Conservation (phyloP, 2,888 invertebrate genomes). For the Proisotoma minuta region DNA sequence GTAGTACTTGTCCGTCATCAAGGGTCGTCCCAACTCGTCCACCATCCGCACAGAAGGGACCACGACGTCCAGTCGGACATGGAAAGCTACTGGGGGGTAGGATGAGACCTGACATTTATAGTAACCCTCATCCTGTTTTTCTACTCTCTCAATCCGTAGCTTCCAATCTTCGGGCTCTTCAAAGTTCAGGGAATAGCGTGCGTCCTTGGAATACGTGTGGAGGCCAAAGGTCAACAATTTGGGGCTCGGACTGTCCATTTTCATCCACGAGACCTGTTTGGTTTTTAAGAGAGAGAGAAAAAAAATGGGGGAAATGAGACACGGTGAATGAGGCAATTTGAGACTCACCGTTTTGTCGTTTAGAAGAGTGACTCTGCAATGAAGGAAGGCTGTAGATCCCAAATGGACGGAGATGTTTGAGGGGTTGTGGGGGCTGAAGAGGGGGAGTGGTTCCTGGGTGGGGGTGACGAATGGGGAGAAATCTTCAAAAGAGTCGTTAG, state of each 20-base stretch:
- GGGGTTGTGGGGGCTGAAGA: conserved; percentile 60
- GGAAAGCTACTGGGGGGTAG: conserved; percentile 48
- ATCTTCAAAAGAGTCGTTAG: conserved; percentile 43
- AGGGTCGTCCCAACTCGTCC: conserved; percentile 69
- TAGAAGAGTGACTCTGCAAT: conserved; percentile 65
- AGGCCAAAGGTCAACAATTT: conserved; percentile 63
- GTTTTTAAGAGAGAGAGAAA: background rate
- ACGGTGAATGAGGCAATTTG: background rate
- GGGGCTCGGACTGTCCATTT: conserved; percentile 60
- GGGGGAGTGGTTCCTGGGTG: conserved; percentile 66
- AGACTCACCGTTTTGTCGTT: conserved; percentile 63
- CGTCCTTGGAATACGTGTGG: conserved; percentile 51
- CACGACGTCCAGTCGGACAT: conserved; percentile 50
- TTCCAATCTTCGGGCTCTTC: conserved; percentile 58
- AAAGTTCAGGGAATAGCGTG: conserved; percentile 54
- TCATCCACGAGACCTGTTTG: conserved; percentile 63
- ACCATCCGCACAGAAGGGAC: conserved; percentile 77
- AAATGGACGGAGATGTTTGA: conserved; percentile 66
- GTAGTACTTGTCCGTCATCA: conserved; percentile 75
- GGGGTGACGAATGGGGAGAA: conserved; percentile 52
- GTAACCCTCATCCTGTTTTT: conserved; percentile 53
- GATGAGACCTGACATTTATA: conserved; percentile 49
- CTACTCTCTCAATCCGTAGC: conserved; percentile 54
- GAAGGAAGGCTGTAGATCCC: conserved; percentile 61
- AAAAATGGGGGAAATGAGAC: background rate